Conservation (phyloP, 2,888 invertebrate genomes). For the Desoria tigrina region DNA sequence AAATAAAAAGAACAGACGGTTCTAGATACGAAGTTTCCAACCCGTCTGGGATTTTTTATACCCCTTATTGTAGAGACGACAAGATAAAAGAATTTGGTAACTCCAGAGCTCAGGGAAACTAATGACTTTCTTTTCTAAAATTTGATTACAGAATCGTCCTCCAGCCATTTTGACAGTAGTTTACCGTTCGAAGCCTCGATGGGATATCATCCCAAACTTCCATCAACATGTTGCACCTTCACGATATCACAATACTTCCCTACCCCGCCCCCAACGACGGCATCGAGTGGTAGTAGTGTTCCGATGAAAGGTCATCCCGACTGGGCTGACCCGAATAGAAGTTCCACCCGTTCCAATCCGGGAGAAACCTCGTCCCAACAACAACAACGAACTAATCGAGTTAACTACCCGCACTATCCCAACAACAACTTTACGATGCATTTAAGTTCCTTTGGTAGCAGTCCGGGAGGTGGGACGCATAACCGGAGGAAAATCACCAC, state of each 20-base stretch:
- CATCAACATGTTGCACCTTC: slow-evolving; percentile 48
- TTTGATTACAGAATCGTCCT: slow-evolving; percentile 22
- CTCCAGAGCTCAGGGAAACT: too few relatives aligned
- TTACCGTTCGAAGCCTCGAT: slow-evolving; percentile 34
- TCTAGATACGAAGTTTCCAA: too few relatives aligned
- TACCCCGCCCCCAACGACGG: slow-evolving; percentile 18
- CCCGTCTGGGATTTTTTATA: too few relatives aligned
- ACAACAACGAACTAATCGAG: background rate
- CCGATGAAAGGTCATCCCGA: background rate
- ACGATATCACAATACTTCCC: slow-evolving; percentile 18
- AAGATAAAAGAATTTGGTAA: too few relatives aligned
- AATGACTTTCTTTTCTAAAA: too few relatives aligned
- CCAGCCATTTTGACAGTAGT: slow-evolving; percentile 31
- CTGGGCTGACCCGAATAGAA: too few relatives aligned
- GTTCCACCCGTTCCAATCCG: too few relatives aligned
- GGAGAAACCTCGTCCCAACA: slow-evolving; percentile 6
- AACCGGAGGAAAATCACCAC: slow-evolving; percentile 32
- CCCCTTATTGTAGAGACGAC: too few relatives aligned
- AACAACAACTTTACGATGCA: slow-evolving; percentile 11
- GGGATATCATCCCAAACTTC: slow-evolving; percentile 35
- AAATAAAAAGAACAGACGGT: too few relatives aligned
- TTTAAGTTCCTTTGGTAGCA: slow-evolving; percentile 15
- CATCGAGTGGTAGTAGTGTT: slow-evolving; percentile 21
- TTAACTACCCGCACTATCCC: background rate
- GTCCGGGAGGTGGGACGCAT: slow-evolving; percentile 15